Conservation (phyloP, 1,140 invertebrate genomes). For the Drosophila pseudoananassae region DNA sequence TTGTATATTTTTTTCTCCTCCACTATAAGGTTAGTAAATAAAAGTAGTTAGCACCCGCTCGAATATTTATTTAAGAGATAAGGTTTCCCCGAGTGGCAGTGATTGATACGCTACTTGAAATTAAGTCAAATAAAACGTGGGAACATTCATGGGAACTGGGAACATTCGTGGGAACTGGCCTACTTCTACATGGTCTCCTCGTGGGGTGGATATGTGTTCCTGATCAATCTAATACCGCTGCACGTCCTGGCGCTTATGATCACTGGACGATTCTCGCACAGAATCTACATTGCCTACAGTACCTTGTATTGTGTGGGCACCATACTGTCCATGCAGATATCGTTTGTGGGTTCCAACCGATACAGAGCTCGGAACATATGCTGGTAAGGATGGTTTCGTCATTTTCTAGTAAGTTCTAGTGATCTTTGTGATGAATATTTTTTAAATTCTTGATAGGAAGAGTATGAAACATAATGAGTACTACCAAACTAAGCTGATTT, state of each 20-base stretch:
- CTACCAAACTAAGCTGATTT: constrained; percentile 58
- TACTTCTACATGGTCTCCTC: constrained; percentile 99
- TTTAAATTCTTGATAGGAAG: constrained; percentile 71
- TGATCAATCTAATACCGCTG: constrained; percentile 98
- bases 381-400: constrained; percentile 88
- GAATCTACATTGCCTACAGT: constrained; percentile 97
- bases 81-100: too few relatives aligned
- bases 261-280: constrained; percentile 96
- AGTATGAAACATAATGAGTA: constrained; percentile 82
- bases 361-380: constrained; percentile 99
- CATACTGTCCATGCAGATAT: constrained; percentile 99
- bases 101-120: too few relatives aligned
- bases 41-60: too few relatives aligned
- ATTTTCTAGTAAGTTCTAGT: neutral
- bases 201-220: constrained; percentile 99
- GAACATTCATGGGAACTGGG: too few relatives aligned
- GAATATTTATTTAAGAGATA: too few relatives aligned
- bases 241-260: constrained; percentile 97
- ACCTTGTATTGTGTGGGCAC: constrained; percentile 97
- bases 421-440: constrained; percentile 61
- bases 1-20: too few relatives aligned
- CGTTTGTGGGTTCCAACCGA: constrained; percentile 99
- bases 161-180: constrained; percentile 93
- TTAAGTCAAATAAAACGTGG: too few relatives aligned
- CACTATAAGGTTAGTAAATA: too few relatives aligned